Conservation (phyloP, 1,140 invertebrate genomes). For the Atta texana region DNA sequence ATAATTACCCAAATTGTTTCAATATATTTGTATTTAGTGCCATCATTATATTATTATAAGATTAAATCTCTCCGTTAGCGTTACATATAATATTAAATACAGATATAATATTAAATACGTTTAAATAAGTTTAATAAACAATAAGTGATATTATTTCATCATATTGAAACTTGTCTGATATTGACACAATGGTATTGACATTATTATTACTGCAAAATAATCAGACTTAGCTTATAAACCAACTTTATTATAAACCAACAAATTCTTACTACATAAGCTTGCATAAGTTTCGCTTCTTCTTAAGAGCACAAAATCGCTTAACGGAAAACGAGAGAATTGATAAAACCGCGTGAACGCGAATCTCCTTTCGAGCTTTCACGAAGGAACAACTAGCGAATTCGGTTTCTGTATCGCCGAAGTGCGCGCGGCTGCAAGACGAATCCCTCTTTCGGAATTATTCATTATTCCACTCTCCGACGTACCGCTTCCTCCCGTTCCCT, state of each 20-base stretch:
- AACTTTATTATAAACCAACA: neutral
- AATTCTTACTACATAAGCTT: neutral
- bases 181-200: neutral
- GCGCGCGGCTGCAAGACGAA: constrained; percentile 75
- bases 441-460: constrained; percentile 82
- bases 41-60: neutral
- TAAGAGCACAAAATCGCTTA: neutral
- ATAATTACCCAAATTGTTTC: neutral
- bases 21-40: constrained; percentile 11
- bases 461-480: constrained; percentile 77
- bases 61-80: neutral
- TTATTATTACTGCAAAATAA: neutral
- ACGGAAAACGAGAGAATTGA: constrained; percentile 6
- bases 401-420: constrained; percentile 70
- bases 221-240: too few relatives aligned
- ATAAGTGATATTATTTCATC: neutral
- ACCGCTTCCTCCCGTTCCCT: neutral
- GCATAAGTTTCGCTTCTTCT: neutral
- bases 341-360: constrained; percentile 56
- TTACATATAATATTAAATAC: neutral
- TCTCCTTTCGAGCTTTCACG: constrained; percentile 59
- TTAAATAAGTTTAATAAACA: constrained; percentile 14
- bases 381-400: constrained; percentile 52
- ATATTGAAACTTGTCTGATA: neutral
- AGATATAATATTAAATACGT: neutral